A percentile compares a stretch with the other conserved stretches of the same genome.
Evolutionary conservation across 1,140 invertebrate species (phyloP).

Genomic region (Caenorhabditis elegans): DNA sequence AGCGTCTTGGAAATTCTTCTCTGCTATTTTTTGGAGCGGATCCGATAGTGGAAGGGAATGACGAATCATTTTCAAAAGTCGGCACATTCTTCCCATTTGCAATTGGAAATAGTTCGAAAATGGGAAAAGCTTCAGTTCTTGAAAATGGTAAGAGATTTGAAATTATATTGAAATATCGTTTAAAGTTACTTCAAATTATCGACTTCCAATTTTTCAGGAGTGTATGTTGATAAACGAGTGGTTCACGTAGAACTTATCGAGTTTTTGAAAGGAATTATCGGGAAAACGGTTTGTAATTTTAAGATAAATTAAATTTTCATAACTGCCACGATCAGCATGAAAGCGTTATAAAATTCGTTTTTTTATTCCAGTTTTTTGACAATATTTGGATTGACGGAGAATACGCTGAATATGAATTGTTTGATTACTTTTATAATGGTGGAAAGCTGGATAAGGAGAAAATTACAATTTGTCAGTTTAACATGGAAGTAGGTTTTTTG

Average conservation of each 20-base stretch:
- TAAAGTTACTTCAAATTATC: too few species aligned
- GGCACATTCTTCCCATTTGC: conserved; percentile 12
- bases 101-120: background rate
- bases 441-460: background rate
- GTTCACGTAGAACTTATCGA: background rate
- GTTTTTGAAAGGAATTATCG: background rate
- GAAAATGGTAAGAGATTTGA: background rate
- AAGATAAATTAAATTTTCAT: too few species aligned
- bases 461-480: background rate
- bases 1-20: background rate
- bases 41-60: background rate
- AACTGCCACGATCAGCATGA: too few species aligned
- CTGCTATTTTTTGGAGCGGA: background rate
- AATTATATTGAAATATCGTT: background rate
- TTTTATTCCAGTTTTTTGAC: background rate
- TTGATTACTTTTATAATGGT: background rate
- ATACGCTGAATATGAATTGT: background rate
- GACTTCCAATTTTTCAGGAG: background rate
- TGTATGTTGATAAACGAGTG: background rate
- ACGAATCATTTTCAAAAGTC: background rate
- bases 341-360: too few species aligned
- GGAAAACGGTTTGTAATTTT: background rate
- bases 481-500: background rate
- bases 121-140: background rate
- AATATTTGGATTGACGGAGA: background rate